Base-by-base conservation (phyloP, 2,888 invertebrate species). In the Harpagoxenus sublaevis region DNA sequence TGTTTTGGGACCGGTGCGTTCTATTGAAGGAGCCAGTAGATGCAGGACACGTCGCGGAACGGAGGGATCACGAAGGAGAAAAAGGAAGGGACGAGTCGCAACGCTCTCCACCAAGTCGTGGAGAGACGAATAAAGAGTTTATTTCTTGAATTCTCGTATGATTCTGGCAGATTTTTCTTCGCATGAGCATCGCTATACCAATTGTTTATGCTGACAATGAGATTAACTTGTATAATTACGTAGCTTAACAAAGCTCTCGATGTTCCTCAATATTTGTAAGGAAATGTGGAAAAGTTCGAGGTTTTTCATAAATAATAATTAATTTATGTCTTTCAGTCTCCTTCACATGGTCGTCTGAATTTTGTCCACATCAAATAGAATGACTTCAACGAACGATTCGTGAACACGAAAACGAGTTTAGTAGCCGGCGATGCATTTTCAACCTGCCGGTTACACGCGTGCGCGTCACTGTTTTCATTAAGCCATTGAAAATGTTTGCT, bases 381-480 rank as follows among this genome's bases (percentile, higher is more conserved):
- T 15, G 39, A 39, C 42, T 53, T 28, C 2, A 35, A 42, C 31
- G 15, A 70, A 53, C n/a, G 48, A 78, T 78, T 42, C 9, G 28
- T 12, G 39, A 28, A 10, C 51, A 28, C 12, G n/a, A 78, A 68
- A 53, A 28, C 45, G 51, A 83, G 51, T 12, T 55, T 23, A 57
- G n/a, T 35, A 65, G 31, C 51, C n/a, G 55, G 31, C 45, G 55
- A 65, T 12, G 51, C 66, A 39, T 77, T 77, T 77, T 31, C 31
- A n/a, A 15, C 28, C 68, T 53, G 55, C 45, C 51, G 48, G 74
- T 74, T 85, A 68, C 62, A 55, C 77, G 68, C 75, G 86, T 87
- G 86, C 90, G 84, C 86, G 84, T 15, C 89, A 84, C 86, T 89
- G 88, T 90, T 89, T 90, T 90, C 89, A 87, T 90, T 86, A 88